Conservation (phyloP, 1,140 invertebrate species). For the Neodiprion lecontei region DNA sequence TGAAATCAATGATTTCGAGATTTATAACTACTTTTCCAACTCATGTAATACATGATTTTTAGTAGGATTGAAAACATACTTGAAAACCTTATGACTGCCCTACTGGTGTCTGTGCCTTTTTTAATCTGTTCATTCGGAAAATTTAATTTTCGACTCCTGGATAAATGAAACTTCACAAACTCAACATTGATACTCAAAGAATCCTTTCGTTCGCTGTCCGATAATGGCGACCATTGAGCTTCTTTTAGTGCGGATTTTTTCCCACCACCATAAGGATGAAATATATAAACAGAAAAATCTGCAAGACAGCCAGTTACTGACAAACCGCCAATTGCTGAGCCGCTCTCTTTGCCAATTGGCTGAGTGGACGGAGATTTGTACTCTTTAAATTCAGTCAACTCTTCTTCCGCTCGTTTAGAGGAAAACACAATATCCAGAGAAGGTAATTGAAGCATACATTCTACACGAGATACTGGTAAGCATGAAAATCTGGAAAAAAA, state of each 20-base stretch:
- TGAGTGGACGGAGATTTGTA: slow-evolving; percentile 54
- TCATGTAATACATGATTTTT: too few species aligned
- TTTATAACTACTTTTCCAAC: too few species aligned
- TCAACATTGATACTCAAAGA: slow-evolving; percentile 96
- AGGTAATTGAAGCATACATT: slow-evolving; percentile 95
- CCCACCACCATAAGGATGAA: slow-evolving; percentile 94
- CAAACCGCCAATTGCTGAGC: slow-evolving; percentile 81
- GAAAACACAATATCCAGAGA: slow-evolving; percentile 93
- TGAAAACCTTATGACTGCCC: slow-evolving; percentile 88
- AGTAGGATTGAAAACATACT: slow-evolving; percentile 66
- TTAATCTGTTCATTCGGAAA: slow-evolving; percentile 67
- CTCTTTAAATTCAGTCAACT: slow-evolving; percentile 69
- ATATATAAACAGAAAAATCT: slow-evolving; percentile 97
- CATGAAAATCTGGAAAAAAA: slow-evolving; percentile 84
- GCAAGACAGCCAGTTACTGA: slow-evolving; percentile 94
- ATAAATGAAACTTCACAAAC: slow-evolving; percentile 96
- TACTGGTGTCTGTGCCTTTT: slow-evolving; percentile 52
- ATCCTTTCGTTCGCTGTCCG: slow-evolving; percentile 91
- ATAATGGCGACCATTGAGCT: slow-evolving; percentile 84
- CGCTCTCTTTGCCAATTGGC: slow-evolving; percentile 52
- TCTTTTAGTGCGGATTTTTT: slow-evolving; percentile 85
- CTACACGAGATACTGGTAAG: slow-evolving; percentile 92
- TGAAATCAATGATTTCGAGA: too few species aligned
- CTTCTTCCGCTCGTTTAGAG: slow-evolving; percentile 85
- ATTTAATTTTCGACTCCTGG: slow-evolving; percentile 84